Conservation (phyloP, 2,797 vertebrate species). For the Eospalax fontanierii region DNA sequence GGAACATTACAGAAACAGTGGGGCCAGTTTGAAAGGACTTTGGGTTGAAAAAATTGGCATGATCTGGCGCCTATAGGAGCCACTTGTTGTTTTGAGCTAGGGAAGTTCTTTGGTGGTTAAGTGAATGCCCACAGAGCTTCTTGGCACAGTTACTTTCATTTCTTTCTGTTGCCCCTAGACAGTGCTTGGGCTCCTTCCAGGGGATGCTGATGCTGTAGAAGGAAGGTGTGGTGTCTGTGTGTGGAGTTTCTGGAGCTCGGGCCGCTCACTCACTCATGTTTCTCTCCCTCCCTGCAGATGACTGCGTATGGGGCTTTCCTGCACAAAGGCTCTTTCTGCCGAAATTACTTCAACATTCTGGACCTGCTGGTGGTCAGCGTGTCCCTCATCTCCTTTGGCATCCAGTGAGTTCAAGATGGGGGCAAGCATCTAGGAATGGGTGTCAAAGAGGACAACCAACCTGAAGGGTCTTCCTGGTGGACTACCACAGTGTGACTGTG, state of each 20-base stretch:
- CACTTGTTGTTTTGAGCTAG: background rate
- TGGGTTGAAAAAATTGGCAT: background rate
- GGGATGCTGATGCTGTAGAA: background rate
- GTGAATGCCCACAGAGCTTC: background rate
- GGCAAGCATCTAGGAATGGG: background rate
- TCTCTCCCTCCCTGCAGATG: conserved; percentile 93
- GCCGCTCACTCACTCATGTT: conserved; percentile 73
- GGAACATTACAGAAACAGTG: background rate
- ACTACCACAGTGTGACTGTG: background rate
- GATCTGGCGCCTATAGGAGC: background rate
- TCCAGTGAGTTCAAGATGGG: conserved; percentile 94
- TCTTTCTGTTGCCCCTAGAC: background rate
- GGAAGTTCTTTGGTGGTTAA: background rate
- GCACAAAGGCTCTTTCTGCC: conserved; percentile 99
- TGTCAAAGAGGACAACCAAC: background rate
- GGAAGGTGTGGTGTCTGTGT: background rate
- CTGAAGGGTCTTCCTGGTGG: background rate
- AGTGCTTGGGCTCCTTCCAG: background rate
- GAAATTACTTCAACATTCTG: conserved; percentile 99
- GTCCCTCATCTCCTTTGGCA: conserved; percentile 99
- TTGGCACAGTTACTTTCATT: background rate
- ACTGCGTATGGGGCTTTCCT: conserved; percentile 99
- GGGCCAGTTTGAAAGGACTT: background rate
- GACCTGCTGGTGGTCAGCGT: conserved; percentile 99
- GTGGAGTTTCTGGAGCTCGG: conserved; percentile 32